Conservation (phyloP, 2,888 invertebrate genomes). For the Coenonympha glycerion region DNA sequence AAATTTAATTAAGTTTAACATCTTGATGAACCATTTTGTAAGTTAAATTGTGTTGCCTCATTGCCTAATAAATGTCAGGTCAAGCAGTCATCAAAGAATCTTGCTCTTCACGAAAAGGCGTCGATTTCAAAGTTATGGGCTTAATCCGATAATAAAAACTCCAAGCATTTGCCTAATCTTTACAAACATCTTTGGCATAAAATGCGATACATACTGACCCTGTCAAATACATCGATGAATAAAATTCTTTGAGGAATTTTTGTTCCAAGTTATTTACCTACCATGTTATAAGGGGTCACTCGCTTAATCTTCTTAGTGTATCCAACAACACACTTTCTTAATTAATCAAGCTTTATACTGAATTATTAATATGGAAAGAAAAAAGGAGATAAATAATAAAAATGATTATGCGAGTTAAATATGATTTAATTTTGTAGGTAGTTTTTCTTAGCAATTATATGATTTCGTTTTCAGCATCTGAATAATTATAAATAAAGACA, state of each 20-base stretch:
- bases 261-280: slow-evolving; percentile 6
- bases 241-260: slow-evolving; percentile 10
- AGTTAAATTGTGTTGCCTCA: slow-evolving; percentile 3
- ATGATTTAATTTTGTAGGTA: slow-evolving; percentile 75
- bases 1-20: slow-evolving; percentile 1
- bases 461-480: slow-evolving; percentile 72
- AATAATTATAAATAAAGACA: slow-evolving; percentile 67
- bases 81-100: slow-evolving; percentile 13
- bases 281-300: neutral
- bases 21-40: slow-evolving; percentile 1
- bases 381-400: slow-evolving; percentile 31
- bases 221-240: slow-evolving; percentile 18
- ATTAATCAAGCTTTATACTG: too few species aligned
- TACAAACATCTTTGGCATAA: slow-evolving; percentile 27
- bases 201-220: slow-evolving; percentile 23
- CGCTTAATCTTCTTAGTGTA: neutral
- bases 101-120: slow-evolving; percentile 16
- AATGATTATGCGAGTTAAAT: slow-evolving; percentile 64
- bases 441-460: slow-evolving; percentile 74
- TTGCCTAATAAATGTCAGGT: slow-evolving; percentile 14
- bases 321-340: neutral
- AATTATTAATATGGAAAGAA: too few species aligned
- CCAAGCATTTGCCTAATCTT: slow-evolving; percentile 30
- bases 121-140: slow-evolving; percentile 22
- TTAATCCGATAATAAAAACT: slow-evolving; percentile 29